Evolutionary conservation across 2,888 invertebrate species (phyloP), one percentile per base, ranked within the genome.

Genomic region (Rhodophaea formosa): DNA sequence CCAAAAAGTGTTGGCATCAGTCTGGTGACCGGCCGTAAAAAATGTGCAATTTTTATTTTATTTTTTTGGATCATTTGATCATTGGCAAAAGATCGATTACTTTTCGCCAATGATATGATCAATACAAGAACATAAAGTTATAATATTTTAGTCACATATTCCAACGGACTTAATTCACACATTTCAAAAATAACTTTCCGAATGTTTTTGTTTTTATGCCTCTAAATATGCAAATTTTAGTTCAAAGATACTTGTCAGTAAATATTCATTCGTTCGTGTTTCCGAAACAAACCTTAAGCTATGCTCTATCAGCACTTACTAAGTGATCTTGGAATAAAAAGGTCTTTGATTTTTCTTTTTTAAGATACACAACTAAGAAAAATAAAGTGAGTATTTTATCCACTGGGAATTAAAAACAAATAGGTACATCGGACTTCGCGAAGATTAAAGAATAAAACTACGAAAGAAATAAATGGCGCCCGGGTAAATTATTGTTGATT

Each of bases 381-480:
- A 59, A 62, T 71, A 68, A 68, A 69, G 69, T 71, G 66, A 64
- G 63, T 66, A 72, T 72, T 74, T 76, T 75, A 76, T 79, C 73
- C 71, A 71, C 70, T 62, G 66, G 59, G 70, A 70, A 75, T 75
- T 77, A 74, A 71, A 65, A 66, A 69, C 63, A 69, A 67, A 69
- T 60, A 23, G 23, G 23, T 23, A 64, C 62, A 63, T 66, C 62
- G 66, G 68, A 68, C 62, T 68, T 56, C 45, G 58, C 58, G 53
- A 55, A 67, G 68, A 71, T 70, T 68, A 69, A 69, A 72, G 16
- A 17, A 51, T 35, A 67, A 64, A 62, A 58, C 62, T 54, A 62
- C 60, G 57, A 61, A 63, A 65, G 58, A 62, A 60, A 65, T 61
- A 66, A 62, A 66, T 60, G 60, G 61, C 57, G 43, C 35, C 43